Percentiles rank a stretch among this genome's conserved stretches.
These are phyloP conservation scores for Salminus brasiliensis DNA, from an alignment of 2,113 vertebrate species.

Conservation along the genomic window DNA sequence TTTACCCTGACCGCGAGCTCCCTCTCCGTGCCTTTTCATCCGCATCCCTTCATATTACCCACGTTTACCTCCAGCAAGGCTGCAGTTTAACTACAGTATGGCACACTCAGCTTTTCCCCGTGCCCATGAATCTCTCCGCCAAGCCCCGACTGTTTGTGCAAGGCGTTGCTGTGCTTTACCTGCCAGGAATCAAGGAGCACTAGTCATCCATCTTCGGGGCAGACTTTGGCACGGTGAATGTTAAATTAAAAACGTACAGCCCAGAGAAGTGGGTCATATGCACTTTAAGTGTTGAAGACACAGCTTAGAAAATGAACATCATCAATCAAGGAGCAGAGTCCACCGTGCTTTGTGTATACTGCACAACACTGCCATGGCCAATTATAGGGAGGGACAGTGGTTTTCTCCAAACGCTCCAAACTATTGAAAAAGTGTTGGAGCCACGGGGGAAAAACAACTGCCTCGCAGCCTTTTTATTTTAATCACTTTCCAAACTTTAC, in stretches of 20 bases:
- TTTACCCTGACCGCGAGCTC: constrained; percentile 5
- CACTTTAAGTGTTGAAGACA: constrained; percentile 67
- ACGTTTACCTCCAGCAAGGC: background rate
- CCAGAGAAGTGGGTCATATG: constrained; percentile 60
- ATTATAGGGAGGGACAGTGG: constrained; percentile 40
- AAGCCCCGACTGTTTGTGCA: constrained; percentile 11
- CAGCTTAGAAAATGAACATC: constrained; percentile 69
- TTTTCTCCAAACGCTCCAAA: constrained; percentile 3
- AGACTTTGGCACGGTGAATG: constrained; percentile 61
- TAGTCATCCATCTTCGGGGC: constrained; percentile 70
- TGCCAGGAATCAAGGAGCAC: constrained; percentile 63
- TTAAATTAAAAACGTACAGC: constrained; percentile 72
- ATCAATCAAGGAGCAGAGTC: constrained; percentile 69
- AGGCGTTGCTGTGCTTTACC: constrained; percentile 56
- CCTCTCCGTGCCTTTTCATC: constrained; percentile 4
- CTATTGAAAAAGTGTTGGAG: background rate
- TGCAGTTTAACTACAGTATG: background rate
- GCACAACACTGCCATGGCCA: constrained; percentile 44
- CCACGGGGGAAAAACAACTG: background rate
- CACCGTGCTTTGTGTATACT: constrained; percentile 25
- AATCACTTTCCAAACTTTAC: background rate
- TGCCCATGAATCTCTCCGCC: constrained; percentile 38
- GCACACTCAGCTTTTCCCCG: constrained; percentile 32
- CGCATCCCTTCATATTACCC: background rate
- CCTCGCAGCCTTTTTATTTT: background rate